phyloP scores from a whole-genome alignment of 2,797 vertebrate species.

The Coranthus polyacanthus region DNA sequence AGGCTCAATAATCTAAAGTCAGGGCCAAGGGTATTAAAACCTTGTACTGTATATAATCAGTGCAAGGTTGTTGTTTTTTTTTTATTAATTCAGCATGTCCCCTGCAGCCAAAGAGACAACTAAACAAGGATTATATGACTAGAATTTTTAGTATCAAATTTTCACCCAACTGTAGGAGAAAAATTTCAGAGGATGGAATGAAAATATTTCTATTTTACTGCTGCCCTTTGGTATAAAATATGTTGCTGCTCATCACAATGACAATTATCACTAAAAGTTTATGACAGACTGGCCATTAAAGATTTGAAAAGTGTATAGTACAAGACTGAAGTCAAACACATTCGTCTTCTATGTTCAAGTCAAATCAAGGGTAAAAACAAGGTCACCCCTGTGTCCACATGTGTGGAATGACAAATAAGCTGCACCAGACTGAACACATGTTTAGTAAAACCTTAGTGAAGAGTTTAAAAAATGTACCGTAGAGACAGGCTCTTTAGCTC shows the following conservation, averaged over 20 bases:
- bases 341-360: slow-evolving; percentile 28
- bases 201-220: too few species aligned
- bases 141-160: slow-evolving; percentile 8
- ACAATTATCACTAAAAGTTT: neutral
- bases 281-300: slow-evolving; percentile 12
- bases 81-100: slow-evolving; percentile 17
- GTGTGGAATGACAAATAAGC: neutral
- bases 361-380: slow-evolving; percentile 29
- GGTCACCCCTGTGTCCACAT: slow-evolving; percentile 6
- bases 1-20: slow-evolving; percentile 30
- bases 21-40: slow-evolving; percentile 7
- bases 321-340: slow-evolving; percentile 24
- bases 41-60: slow-evolving; percentile 22
- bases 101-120: slow-evolving; percentile 9
- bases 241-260: neutral
- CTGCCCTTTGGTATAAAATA: too few species aligned
- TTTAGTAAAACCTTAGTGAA: too few species aligned
- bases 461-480: too few species aligned
- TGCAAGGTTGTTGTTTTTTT: slow-evolving; percentile 17
- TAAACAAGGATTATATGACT: slow-evolving; percentile 14
- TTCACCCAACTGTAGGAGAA: slow-evolving; percentile 4
- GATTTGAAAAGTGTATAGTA: slow-evolving; percentile 3
- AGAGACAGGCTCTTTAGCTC: too few species aligned
- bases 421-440: neutral
- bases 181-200: neutral